These are phyloP conservation scores for Danio aesculapii DNA, from an alignment of 2,797 vertebrate species.

Conservation along the genomic window DNA sequence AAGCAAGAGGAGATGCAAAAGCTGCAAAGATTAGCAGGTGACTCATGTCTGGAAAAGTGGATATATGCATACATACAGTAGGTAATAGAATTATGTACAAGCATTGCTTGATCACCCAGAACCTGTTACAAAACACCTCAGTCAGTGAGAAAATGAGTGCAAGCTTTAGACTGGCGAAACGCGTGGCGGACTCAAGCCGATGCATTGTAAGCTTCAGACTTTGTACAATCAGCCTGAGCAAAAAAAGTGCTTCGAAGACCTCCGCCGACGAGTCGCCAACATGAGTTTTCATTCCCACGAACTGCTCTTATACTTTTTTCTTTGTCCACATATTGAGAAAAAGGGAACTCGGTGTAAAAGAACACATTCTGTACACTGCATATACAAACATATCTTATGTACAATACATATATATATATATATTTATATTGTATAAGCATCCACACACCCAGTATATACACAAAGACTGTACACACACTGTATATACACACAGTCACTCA, in stretches of 20 bases:
- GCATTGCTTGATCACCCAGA: slow-evolving; percentile 83
- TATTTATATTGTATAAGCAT: slow-evolving; percentile 64
- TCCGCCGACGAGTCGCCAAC: slow-evolving; percentile 69
- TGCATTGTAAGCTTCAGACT: slow-evolving; percentile 75
- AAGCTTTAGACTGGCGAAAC: slow-evolving; percentile 76
- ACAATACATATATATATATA: slow-evolving; percentile 72
- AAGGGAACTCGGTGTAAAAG: slow-evolving; percentile 62
- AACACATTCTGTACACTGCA: slow-evolving; percentile 81
- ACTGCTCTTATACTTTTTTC: slow-evolving; percentile 61
- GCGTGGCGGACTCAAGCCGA: slow-evolving; percentile 72
- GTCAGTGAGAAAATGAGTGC: slow-evolving; percentile 81
- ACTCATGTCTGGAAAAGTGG: slow-evolving; percentile 70
- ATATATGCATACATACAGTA: slow-evolving; percentile 65
- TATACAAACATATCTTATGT: slow-evolving; percentile 83
- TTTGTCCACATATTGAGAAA: slow-evolving; percentile 68
- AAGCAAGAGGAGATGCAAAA: slow-evolving; percentile 47
- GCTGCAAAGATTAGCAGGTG: slow-evolving; percentile 63
- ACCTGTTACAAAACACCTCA: slow-evolving; percentile 80
- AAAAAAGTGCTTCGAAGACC: slow-evolving; percentile 74
- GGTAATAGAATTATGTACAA: slow-evolving; percentile 80
- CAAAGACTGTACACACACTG: slow-evolving; percentile 74
- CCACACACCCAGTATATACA: slow-evolving; percentile 82
- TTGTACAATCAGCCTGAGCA: slow-evolving; percentile 72
- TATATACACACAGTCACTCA: slow-evolving; percentile 78
- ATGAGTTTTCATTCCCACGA: slow-evolving; percentile 70